Evolutionary conservation across 2,888 invertebrate species (phyloP), one percentile per base, ranked within the genome.

Genomic region (Xestoiulus laeticollis): DNA sequence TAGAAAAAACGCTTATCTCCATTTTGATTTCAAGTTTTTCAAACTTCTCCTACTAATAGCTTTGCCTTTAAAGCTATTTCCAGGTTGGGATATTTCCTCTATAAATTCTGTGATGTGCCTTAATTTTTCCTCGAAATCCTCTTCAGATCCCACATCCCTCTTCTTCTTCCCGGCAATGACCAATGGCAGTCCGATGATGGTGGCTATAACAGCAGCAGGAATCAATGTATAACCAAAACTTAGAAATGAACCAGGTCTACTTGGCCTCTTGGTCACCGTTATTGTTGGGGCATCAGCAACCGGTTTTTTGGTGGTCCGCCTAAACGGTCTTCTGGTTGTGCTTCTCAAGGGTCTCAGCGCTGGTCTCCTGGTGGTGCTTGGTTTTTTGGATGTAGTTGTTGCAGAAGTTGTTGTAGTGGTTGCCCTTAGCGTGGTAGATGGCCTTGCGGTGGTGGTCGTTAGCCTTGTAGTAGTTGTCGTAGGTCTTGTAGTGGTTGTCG

Each of bases 171-270:
- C 85, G 16, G 59, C 85, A 33, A 85, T 26, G 32, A 53, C 87
- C 33, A 87, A 85, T 38, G 87, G 87, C 19, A 87, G 12, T 1
- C 85, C 87, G n/a, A 87, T 87, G 33, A 85, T 33, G 14, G 87
- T 44, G 22, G 87, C 87, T 22, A 87, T 85, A 1, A 53, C 87
- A 8, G 87, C 87, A 85, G 85, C 87, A 32, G 87, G 87, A 59
- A 87, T 48, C 26, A 87, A 16, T 32, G 85, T 33, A 14, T 32
- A 59, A 16, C 87, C 87, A 33, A 85, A 85, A 33, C 14, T 33
- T 38, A 87, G 4, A 19, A 87, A 26, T 10, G 43, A 85, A 32
- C 26, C 68, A 8, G 87, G 85, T 38, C 85, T 85, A n/a, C 26
- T 30, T 43, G 87, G 87, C 30, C 59, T 86, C 48, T 38, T 87